Conservation (phyloP, 2,113 vertebrate genomes). For the Prinia subflava region DNA sequence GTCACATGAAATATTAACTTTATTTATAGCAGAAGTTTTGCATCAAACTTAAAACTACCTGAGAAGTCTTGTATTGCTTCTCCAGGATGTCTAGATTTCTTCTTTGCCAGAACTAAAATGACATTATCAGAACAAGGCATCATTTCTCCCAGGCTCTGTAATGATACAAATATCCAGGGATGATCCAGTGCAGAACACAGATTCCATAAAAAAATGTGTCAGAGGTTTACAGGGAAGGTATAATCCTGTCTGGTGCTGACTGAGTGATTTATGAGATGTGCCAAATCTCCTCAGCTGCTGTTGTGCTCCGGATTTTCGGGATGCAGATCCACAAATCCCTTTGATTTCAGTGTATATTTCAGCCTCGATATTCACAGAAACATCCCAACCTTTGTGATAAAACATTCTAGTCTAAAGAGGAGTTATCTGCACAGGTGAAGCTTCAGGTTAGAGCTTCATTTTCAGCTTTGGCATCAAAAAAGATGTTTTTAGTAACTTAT, state of each 20-base stretch:
- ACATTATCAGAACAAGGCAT: neutral
- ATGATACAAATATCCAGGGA: neutral
- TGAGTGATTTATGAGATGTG: neutral
- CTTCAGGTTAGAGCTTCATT: neutral
- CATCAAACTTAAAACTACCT: neutral
- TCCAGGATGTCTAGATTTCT: neutral
- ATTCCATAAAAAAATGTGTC: neutral
- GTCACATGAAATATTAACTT: neutral
- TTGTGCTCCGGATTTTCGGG: neutral
- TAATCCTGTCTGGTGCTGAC: neutral
- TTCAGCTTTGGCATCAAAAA: neutral
- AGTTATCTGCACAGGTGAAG: neutral
- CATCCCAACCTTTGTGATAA: neutral
- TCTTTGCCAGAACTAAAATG: neutral
- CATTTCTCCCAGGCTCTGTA: neutral
- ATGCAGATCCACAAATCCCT: neutral
- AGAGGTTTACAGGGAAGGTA: neutral
- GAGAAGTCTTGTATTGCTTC: neutral
- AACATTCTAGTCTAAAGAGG: neutral
- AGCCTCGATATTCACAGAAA: neutral
- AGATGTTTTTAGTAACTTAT: neutral
- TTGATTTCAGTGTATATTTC: neutral
- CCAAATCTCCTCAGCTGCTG: neutral
- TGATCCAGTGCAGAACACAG: neutral
- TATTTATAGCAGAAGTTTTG: neutral